Conservation (phyloP, 2,113 vertebrate species). For the Bettongia penicillata region DNA sequence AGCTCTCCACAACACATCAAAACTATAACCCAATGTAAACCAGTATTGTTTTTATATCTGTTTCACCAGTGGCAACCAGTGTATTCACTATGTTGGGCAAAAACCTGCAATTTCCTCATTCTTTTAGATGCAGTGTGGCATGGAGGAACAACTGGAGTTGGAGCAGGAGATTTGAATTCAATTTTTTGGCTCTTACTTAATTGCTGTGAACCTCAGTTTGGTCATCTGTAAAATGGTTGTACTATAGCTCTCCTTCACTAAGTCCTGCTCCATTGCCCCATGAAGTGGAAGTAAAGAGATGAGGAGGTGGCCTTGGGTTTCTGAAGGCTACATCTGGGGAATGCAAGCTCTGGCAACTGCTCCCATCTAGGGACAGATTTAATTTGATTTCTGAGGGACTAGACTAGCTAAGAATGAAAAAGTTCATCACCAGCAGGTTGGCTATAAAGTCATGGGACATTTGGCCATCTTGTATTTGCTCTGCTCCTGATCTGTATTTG, state of each 20-base stretch:
- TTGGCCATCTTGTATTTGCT: background rate
- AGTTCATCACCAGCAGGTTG: background rate
- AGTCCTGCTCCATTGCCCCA: background rate
- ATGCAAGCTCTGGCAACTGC: background rate
- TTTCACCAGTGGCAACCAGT: background rate
- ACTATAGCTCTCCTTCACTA: background rate
- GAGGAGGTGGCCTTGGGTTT: background rate
- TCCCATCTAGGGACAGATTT: background rate
- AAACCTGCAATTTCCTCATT: background rate
- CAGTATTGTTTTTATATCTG: background rate
- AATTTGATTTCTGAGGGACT: background rate
- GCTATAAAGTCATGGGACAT: background rate
- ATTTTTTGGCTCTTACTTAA: background rate
- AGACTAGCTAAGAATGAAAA: background rate
- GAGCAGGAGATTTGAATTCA: background rate
- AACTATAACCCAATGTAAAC: background rate
- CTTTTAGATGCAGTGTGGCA: background rate
- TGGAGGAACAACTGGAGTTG: background rate
- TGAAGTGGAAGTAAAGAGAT: background rate
- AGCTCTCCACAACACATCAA: background rate
- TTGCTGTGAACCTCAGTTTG: background rate
- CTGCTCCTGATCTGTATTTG: background rate
- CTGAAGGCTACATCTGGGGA: background rate
- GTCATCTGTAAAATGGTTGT: background rate
- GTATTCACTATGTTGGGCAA: background rate